Evolutionary conservation across 2,797 vertebrate species (phyloP).

Genomic region (Gouania willdenowi): DNA sequence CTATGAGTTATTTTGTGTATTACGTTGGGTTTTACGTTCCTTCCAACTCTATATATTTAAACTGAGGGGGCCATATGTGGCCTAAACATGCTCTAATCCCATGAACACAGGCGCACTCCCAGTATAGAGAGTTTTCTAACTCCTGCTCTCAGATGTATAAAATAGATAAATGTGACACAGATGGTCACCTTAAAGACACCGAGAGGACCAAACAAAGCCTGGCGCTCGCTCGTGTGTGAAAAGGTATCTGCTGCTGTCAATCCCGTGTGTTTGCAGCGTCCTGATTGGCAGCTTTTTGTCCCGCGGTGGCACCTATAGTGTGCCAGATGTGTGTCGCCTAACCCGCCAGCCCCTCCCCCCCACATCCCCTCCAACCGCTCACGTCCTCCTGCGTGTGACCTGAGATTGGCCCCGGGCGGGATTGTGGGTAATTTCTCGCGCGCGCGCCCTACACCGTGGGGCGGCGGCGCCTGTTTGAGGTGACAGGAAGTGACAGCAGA

Average conservation of each 20-base stretch:
- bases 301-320: slow-evolving; percentile 91
- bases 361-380: not conserved
- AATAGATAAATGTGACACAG: no score
- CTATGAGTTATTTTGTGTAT: no score
- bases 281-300: slow-evolving; percentile 84
- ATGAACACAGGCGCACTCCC: no score
- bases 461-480: slow-evolving; percentile 93
- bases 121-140: no score
- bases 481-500: slow-evolving; percentile 98
- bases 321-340: slow-evolving; percentile 97
- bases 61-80: no score
- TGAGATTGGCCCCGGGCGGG: slow-evolving; percentile 85
- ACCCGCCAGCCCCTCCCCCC: not conserved
- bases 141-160: no score
- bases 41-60: no score
- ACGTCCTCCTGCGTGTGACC: slow-evolving; percentile 87
- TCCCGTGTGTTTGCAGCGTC: slow-evolving; percentile 82
- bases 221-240: slow-evolving; percentile 29
- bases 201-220: slow-evolving; percentile 40
- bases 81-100: slow-evolving; percentile 46
- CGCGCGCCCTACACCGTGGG: slow-evolving; percentile 90
- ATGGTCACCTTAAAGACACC: slow-evolving; percentile 35
- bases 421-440: slow-evolving; percentile 92
- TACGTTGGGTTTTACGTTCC: no score
- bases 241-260: slow-evolving; percentile 70